Percentiles rank a stretch among this genome's conserved stretches.
Evolutionary conservation across 2,797 vertebrate species (phyloP).

Genomic region (Orestias chungarensis): DNA sequence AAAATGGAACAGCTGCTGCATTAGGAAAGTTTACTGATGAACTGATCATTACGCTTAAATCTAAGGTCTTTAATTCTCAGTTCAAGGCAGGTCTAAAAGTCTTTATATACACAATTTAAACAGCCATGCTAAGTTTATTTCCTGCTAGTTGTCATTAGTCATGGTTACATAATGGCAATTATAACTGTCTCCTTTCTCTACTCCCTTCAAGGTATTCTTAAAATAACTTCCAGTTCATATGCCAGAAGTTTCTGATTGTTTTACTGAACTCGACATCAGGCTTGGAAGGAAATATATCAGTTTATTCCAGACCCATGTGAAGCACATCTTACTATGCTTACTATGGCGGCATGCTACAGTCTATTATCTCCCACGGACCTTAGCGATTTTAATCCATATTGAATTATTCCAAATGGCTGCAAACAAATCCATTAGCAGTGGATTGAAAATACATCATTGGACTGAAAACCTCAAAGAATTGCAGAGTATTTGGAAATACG

Average conservation of each 20-base stretch:
- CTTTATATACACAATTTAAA: constrained; percentile 54
- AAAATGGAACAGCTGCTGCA: constrained; percentile 2
- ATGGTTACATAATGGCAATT: constrained; percentile 59
- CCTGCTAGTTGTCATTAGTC: constrained; percentile 46
- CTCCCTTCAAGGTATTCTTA: constrained; percentile 60
- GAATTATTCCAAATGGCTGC: constrained; percentile 66
- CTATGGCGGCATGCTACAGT: constrained; percentile 45
- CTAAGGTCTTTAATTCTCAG: constrained; percentile 11
- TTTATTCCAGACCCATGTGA: constrained; percentile 67
- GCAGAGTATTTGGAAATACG: constrained; percentile 49
- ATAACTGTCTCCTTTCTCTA: constrained; percentile 69
- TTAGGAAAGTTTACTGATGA: background rate
- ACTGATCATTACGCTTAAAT: constrained; percentile 16
- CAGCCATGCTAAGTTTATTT: constrained; percentile 52
- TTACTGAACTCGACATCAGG: constrained; percentile 59
- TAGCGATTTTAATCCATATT: constrained; percentile 72
- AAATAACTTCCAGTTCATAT: constrained; percentile 55
- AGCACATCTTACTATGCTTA: constrained; percentile 77
- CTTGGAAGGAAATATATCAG: constrained; percentile 56
- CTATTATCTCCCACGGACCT: constrained; percentile 57
- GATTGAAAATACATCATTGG: constrained; percentile 65
- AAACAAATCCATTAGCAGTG: constrained; percentile 67
- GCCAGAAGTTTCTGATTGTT: constrained; percentile 71
- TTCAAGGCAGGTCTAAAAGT: constrained; percentile 42
- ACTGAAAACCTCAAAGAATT: constrained; percentile 64